A percentile compares a stretch with the other conserved stretches of the same genome.
These are phyloP conservation scores for Periphyllus acericola DNA, from an alignment of 2,888 invertebrate species.

Conservation along the genomic window DNA sequence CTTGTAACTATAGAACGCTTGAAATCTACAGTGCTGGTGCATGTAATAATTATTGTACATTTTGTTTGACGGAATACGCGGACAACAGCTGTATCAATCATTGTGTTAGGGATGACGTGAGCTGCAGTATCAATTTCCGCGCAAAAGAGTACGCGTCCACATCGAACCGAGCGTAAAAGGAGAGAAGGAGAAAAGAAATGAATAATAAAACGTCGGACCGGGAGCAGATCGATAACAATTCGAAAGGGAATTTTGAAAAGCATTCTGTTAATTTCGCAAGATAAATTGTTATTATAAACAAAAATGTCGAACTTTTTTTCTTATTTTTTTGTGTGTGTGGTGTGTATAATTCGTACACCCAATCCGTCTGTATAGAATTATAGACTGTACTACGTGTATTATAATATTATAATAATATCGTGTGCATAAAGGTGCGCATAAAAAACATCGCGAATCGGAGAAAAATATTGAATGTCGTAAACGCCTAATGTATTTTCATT, in stretches of 20 bases:
- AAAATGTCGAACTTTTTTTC: neutral
- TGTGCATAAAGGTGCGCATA: too few relatives aligned
- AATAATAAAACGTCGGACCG: neutral
- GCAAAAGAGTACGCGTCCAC: neutral
- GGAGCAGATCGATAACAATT: slow-evolving; percentile 3
- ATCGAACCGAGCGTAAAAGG: neutral
- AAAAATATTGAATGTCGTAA: slow-evolving; percentile 7
- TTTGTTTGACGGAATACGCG: too few relatives aligned
- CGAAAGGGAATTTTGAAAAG: neutral
- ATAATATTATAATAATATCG: too few relatives aligned
- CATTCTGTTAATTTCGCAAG: slow-evolving; percentile 1
- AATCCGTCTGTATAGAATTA: too few relatives aligned
- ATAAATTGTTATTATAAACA: slow-evolving; percentile 10
- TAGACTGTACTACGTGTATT: neutral
- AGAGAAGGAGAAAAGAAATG: neutral
- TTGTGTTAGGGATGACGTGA: neutral
- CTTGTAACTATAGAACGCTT: too few relatives aligned
- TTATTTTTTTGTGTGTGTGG: neutral
- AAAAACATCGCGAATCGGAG: neutral
- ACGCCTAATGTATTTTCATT: slow-evolving; percentile 22
- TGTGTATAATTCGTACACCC: neutral
- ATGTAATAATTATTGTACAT: too few relatives aligned
- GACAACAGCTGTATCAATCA: too few relatives aligned
- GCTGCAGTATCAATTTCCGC: neutral
- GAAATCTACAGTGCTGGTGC: too few relatives aligned